Conservation (phyloP, 2,888 invertebrate genomes). For the Drosophila pseudotalamancana region DNA sequence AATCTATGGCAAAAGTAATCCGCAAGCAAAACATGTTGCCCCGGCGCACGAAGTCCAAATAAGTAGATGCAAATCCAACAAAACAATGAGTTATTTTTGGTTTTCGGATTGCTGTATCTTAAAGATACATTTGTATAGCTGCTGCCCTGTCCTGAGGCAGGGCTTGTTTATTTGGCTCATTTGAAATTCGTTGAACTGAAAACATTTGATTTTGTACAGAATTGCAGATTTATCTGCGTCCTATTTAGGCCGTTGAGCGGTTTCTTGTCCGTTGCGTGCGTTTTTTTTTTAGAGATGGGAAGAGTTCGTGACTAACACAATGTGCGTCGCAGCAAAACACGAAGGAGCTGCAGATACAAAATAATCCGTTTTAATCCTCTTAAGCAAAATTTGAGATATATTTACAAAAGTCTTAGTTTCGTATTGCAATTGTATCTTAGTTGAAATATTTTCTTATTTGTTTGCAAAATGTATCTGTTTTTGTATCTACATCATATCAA, state of each 20-base stretch:
- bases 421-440: too few species aligned
- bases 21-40: conserved; percentile 52
- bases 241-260: conserved; percentile 19
- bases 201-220: conserved; percentile 58
- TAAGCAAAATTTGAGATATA: not conserved
- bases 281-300: conserved; percentile 26
- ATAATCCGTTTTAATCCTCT: not conserved
- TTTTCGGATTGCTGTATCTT: conserved; percentile 47
- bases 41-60: conserved; percentile 24
- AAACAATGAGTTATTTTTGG: conserved; percentile 61
- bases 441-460: too few species aligned
- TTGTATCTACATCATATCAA: too few species aligned
- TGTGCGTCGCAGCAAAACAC: not conserved
- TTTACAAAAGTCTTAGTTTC: not conserved
- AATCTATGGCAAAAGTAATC: conserved; percentile 59
- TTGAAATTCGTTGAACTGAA: conserved; percentile 70
- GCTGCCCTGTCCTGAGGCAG: conserved; percentile 18
- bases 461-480: too few species aligned
- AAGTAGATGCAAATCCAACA: conserved; percentile 65
- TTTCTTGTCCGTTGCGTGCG: not conserved
- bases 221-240: conserved; percentile 63
- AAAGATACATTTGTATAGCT: conserved; percentile 48
- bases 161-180: conserved; percentile 61
- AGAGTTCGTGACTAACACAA: not conserved
- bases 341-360: not conserved